A percentile compares a stretch with the other conserved stretches of the same genome.
phyloP scores from a whole-genome alignment of 2,888 invertebrate species.

The Baronia brevicornis region DNA sequence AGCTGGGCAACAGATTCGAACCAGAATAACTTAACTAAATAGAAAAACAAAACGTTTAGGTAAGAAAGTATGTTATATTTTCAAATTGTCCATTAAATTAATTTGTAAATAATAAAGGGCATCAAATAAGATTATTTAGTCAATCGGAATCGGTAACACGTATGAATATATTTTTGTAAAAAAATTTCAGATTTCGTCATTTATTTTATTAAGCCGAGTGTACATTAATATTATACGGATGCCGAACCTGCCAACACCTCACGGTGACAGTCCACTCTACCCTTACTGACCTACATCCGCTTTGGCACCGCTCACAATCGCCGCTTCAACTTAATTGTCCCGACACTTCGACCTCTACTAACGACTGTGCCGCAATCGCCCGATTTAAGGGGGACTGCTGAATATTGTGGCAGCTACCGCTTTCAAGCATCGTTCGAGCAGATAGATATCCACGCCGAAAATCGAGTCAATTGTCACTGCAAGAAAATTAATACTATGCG shows the following conservation, averaged over 20 bases:
- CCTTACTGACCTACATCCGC: conserved; percentile 71
- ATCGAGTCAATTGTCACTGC: conserved; percentile 46
- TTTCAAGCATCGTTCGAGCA: conserved; percentile 38
- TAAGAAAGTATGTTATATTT: too few species aligned
- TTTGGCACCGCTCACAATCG: conserved; percentile 73
- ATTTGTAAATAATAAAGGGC: too few species aligned
- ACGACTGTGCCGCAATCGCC: conserved; percentile 70
- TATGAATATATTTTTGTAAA: too few species aligned
- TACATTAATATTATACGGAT: too few species aligned
- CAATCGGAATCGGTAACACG: too few species aligned
- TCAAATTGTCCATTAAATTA: too few species aligned
- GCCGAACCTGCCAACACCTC: conserved; percentile 51
- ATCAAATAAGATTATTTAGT: too few species aligned
- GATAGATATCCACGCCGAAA: conserved; percentile 39
- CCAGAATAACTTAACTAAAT: too few species aligned
- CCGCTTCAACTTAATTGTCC: conserved; percentile 75
- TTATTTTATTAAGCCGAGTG: too few species aligned
- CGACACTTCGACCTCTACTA: conserved; percentile 71
- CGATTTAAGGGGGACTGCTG: conserved; percentile 62
- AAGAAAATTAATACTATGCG: conserved; percentile 52
- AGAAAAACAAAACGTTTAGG: too few species aligned
- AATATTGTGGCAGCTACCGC: conserved; percentile 41
- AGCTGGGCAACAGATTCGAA: too few species aligned
- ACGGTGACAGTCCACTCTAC: conserved; percentile 60
- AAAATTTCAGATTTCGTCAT: too few species aligned